Conservation (phyloP, 2,113 vertebrate genomes). For the cattle (Bos taurus) region ARS-UCD2.0 NC_037354.1:23391001-23391500, state of each 20-base stretch:
- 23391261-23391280: neutral
- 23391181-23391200: neutral
- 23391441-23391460: neutral
- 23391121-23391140: no score
- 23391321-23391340: neutral
- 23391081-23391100: no score
- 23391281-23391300: neutral
- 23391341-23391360: neutral
- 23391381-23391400: neutral
- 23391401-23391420: neutral
- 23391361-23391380: neutral
- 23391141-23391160: neutral
- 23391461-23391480: neutral
- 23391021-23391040: neutral
- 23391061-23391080: neutral
- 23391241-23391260: neutral
- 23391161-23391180: neutral
- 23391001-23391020: neutral
- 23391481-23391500: neutral
- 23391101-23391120: no score
- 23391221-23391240: neutral
- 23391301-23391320: neutral
- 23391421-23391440: accelerated
- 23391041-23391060: neutral
- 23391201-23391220: neutral